Base-by-base conservation (phyloP, 2,113 vertebrate genomes). In the Limnothrissa miodon region DNA sequence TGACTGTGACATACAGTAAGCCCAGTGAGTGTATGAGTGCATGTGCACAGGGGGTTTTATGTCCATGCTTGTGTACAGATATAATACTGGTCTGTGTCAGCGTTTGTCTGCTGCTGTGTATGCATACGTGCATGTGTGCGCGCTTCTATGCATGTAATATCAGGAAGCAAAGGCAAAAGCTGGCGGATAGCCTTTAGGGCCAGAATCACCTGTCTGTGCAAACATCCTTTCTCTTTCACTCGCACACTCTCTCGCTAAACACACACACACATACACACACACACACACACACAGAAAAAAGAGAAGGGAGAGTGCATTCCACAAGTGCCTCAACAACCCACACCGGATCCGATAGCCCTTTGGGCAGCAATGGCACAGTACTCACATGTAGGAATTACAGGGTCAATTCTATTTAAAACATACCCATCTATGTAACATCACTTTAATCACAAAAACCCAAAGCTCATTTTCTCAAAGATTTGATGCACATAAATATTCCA, bases 141-240 rank as follows among this genome's bases (percentile, higher is more conserved):
- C 45, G 80, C 46, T 51, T 79, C 70, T 80, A 78, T 66, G 82
- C 45, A 56, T 79, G 79, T 85, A 88, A 88, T 85, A 85, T 88
- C 89, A 93, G 90, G 90, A 93, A 93, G 88, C 85, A 85, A 82
- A 85, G 88, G 83, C 88, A 82, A 84, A 86, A 83, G 83, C 85
- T 90, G 84, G 86, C 70, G 46, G 83, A 90, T 91, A 90, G 78
- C 36, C 87, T 89, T 90, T 86, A 83, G 78, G 83, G 88, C 86
- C 87, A 78, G 81, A 84, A 87, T 92, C 90, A 91, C 90, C 91
- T 92, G 90, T 84, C 85, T 90, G 85, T 86, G 78, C 83, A 92
- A 92, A 90, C 90, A 90, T 92, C 89, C 87, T 88, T 79, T 44
- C 19, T 25, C 25, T n/a, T 29, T 42, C 81, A 25, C 42, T 42